phyloP scores from a whole-genome alignment of 2,113 vertebrate species.

The Bubo blakistoni region DNA sequence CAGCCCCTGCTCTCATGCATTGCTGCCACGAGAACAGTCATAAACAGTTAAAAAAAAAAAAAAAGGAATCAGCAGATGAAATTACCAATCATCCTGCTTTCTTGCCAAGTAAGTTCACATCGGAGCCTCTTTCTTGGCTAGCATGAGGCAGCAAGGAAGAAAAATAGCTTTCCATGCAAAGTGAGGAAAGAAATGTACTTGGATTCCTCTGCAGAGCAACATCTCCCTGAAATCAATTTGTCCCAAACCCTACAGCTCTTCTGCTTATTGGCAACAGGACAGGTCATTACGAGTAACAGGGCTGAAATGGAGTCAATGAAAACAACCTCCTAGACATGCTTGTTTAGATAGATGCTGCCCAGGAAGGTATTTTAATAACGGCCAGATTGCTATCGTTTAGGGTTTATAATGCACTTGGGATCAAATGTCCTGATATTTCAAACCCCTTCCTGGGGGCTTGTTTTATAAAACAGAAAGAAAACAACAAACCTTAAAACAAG shows the following conservation, averaged over 20 bases:
- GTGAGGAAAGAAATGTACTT: slow-evolving; percentile 30
- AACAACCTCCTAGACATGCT: background rate
- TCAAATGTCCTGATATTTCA: slow-evolving; percentile 18
- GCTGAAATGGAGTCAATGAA: slow-evolving; percentile 36
- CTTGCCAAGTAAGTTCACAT: slow-evolving; percentile 43
- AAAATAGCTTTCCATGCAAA: slow-evolving; percentile 48
- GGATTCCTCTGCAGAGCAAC: slow-evolving; percentile 22
- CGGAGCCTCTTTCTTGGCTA: slow-evolving; percentile 58
- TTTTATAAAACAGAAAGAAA: background rate
- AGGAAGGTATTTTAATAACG: slow-evolving; percentile 41
- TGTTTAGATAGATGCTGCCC: slow-evolving; percentile 21
- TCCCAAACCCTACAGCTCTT: slow-evolving; percentile 10
- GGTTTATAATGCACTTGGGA: background rate
- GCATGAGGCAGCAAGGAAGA: slow-evolving; percentile 34
- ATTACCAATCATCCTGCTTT: slow-evolving; percentile 21
- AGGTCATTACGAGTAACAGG: background rate
- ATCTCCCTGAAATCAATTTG: slow-evolving; percentile 18
- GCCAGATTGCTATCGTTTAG: background rate
- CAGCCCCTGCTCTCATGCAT: fast-evolving
- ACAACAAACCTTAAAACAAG: background rate
- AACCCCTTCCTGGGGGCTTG: background rate
- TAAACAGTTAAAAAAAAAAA: background rate
- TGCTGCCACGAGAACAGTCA: background rate
- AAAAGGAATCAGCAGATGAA: slow-evolving; percentile 34
- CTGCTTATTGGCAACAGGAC: slow-evolving; percentile 21